Evolutionary conservation across 2,797 vertebrate species (phyloP).

Genomic region (Hoplostethus atlanticus): DNA sequence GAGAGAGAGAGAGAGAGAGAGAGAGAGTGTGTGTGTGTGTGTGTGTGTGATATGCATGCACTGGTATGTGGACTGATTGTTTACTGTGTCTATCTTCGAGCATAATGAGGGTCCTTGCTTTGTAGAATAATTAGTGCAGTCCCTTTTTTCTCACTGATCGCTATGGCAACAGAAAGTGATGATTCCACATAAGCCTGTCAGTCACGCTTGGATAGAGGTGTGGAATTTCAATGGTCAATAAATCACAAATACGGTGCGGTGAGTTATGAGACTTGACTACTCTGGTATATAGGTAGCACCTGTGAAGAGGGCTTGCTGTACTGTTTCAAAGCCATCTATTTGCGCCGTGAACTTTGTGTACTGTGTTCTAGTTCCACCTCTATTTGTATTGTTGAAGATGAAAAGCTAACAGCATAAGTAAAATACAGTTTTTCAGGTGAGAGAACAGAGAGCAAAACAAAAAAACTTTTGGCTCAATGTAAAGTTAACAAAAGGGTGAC

Average conservation of each 20-base stretch:
- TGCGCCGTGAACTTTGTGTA: background rate
- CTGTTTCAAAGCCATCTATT: background rate
- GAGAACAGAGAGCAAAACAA: background rate
- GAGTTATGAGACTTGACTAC: constrained; percentile 44
- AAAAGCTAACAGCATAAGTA: no score
- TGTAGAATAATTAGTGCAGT: constrained; percentile 60
- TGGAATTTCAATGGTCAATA: constrained; percentile 77
- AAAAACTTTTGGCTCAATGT: background rate
- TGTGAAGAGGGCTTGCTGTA: background rate
- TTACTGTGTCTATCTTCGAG: constrained; percentile 47
- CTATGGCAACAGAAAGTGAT: constrained; percentile 72
- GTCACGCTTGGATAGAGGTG: constrained; percentile 75
- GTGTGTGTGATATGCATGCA: constrained; percentile 47
- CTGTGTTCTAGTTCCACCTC: background rate
- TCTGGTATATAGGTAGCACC: constrained; percentile 15
- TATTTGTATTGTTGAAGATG: background rate
- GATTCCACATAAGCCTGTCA: constrained; percentile 78
- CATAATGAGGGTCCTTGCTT: constrained; percentile 64
- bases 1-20: background rate
- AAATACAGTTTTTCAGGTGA: background rate
- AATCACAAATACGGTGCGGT: constrained; percentile 55
- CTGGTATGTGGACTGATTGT: constrained; percentile 56
- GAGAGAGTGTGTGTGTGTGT: constrained; percentile 39
- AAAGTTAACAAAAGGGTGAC: constrained; percentile 11
- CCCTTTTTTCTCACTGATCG: constrained; percentile 62